These are phyloP conservation scores for Ciconia maguari DNA, from an alignment of 2,113 vertebrate species.

Conservation along the genomic window DNA sequence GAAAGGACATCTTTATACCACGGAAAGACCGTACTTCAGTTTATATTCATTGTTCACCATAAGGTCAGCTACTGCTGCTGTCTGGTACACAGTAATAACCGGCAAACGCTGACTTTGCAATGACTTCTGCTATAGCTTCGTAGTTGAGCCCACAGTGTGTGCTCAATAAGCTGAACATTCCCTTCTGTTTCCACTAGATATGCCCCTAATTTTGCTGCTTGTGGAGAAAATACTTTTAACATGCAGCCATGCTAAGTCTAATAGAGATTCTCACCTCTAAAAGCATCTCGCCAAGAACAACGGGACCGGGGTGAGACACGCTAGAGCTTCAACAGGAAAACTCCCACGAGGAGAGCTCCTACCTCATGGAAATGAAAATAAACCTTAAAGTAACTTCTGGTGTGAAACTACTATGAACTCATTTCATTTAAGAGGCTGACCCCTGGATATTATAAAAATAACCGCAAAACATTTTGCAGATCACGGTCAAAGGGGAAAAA, in stretches of 20 bases:
- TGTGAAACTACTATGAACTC: neutral
- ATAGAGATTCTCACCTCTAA: neutral
- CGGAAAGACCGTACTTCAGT: neutral
- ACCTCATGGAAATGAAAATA: neutral
- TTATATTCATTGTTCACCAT: neutral
- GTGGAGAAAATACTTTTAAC: neutral
- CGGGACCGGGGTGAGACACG: accelerated
- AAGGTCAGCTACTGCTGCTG: neutral
- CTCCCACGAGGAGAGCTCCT: neutral
- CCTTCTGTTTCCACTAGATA: constrained; percentile 31
- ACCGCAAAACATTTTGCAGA: neutral
- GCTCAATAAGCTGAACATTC: constrained; percentile 45
- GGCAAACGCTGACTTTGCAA: neutral
- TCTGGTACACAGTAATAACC: neutral
- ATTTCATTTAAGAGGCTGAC: neutral
- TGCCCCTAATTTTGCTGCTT: neutral
- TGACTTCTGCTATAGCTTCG: neutral
- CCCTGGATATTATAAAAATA: neutral
- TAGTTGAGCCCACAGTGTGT: neutral
- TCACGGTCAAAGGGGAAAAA: neutral
- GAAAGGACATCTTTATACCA: neutral
- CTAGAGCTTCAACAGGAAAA: neutral
- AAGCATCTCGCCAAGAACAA: neutral
- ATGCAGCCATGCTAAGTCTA: neutral
- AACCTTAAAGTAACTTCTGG: neutral